Base-by-base conservation (phyloP, 2,797 vertebrate species). In the Nyctibius grandis region DNA sequence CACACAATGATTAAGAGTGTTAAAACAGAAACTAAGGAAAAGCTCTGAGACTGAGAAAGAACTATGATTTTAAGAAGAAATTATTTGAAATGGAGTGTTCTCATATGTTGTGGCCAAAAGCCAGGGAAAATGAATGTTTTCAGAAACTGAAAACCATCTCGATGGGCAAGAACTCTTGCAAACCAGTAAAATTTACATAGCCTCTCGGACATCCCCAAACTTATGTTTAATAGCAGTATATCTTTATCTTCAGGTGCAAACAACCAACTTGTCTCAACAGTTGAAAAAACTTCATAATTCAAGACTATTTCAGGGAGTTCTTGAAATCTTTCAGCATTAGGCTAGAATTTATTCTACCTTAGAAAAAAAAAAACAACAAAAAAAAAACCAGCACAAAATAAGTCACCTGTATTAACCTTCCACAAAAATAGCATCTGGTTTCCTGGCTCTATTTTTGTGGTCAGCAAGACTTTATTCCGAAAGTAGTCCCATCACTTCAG, bases 1-100 rank as follows among this genome's bases (percentile, higher is more conserved):
- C 81, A 93, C 86, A 82, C 68, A 90, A 26, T 29, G 63, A 60
- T 54, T 75, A 69, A 40, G n/a, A 69, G 40, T 82, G 40, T 81
- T 90, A 72, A 78, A 96, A 96, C 34, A 82, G 80, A 96, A 96
- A 89, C 61, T 45, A 42, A 80, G 91, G 60, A 60, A 77, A 91
- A 83, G 19, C 12, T 75, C 40, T 18, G 18, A 76, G 45, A 82
- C 4, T 69, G 48, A 80, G 54, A 89, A 82, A 69, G 18, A 88
- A 38, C 18, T 38, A 76, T 5, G 9, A 28, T 40, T 95, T 94
- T 69, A 82, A 80, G 25, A 93, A 40, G 8, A 86, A 69, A 73
- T 69, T 33, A 70, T 86, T 79, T 22, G 5, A 88, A 82, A 31
- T 47, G 45, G 64, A 61, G 8, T 47, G 10, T 13, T 96, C 91